Conservation (phyloP, 1,140 invertebrate species). For the Luehdorfia chinensis region DNA sequence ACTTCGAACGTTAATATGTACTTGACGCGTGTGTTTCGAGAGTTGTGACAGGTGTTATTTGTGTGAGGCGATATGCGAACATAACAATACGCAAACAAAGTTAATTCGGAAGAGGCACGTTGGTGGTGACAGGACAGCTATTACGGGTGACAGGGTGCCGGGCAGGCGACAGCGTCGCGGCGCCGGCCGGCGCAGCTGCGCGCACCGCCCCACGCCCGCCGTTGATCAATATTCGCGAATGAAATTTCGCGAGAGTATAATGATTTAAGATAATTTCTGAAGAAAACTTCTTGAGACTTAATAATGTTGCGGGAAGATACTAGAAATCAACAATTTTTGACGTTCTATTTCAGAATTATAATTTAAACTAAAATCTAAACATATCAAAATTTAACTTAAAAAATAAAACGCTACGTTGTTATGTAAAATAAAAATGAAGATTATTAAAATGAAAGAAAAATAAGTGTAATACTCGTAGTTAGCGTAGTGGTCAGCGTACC, state of each 20-base stretch:
- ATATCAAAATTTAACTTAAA: neutral
- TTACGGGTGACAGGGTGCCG: constrained; percentile 25
- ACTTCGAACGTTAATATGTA: constrained; percentile 19
- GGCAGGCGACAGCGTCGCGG: constrained; percentile 25
- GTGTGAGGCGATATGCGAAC: constrained; percentile 33
- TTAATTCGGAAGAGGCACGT: constrained; percentile 49
- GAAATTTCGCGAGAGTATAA: constrained; percentile 7
- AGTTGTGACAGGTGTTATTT: constrained; percentile 43
- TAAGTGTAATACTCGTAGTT: too few relatives aligned
- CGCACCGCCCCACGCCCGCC: constrained; percentile 26
- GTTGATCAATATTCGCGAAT: constrained; percentile 17
- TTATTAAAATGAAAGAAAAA: too few relatives aligned
- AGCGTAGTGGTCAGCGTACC: too few relatives aligned
- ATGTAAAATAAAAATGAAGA: too few relatives aligned
- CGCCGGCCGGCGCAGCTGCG: constrained; percentile 20
- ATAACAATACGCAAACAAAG: constrained; percentile 62
- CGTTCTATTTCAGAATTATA: too few relatives aligned
- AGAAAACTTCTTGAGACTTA: neutral
- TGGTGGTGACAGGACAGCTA: constrained; percentile 29
- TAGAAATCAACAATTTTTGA: too few relatives aligned
- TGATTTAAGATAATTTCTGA: constrained; percentile 4
- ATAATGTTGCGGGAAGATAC: neutral
- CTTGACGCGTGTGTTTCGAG: constrained; percentile 12
- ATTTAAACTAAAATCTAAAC: too few relatives aligned
- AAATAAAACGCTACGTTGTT: too few relatives aligned